A percentile compares a stretch with the other conserved stretches of the same genome.
Conservation (phyloP, 2,888 invertebrate species). For the Cyclophora punctaria region DNA sequence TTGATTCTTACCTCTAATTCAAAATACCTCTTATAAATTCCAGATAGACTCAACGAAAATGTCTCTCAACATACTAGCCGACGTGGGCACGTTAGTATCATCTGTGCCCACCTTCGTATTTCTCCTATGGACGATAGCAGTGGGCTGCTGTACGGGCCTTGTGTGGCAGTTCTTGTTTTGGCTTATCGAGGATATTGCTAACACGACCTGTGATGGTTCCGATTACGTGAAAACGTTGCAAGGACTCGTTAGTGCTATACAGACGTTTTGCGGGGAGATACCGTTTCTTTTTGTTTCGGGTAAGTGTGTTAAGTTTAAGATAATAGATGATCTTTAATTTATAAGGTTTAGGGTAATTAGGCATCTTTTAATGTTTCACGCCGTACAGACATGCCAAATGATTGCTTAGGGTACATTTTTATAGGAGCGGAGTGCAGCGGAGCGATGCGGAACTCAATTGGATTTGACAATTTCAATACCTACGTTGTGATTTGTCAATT, state of each 20-base stretch:
- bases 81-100: slow-evolving; percentile 79
- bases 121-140: slow-evolving; percentile 84
- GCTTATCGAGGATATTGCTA: slow-evolving; percentile 84
- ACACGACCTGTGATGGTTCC: slow-evolving; percentile 50
- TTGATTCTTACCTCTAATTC: slow-evolving; percentile 4
- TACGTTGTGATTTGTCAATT: too few species aligned
- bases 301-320: slow-evolving; percentile 21
- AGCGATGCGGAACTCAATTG: too few species aligned
- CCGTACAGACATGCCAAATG: too few species aligned
- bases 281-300: slow-evolving; percentile 91
- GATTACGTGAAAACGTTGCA: slow-evolving; percentile 82
- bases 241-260: slow-evolving; percentile 83
- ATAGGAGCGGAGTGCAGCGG: too few species aligned
- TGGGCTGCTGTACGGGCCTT: slow-evolving; percentile 89
- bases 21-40: slow-evolving; percentile 21
- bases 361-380: too few species aligned
- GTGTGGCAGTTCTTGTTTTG: slow-evolving; percentile 93
- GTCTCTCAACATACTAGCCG: slow-evolving; percentile 79
- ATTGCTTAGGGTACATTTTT: too few species aligned
- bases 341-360: too few species aligned
- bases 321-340: too few species aligned
- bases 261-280: slow-evolving; percentile 89
- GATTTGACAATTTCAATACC: too few species aligned
- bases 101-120: slow-evolving; percentile 83
- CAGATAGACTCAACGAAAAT: slow-evolving; percentile 79